Conservation (phyloP, 2,888 invertebrate species). For the Nymphalis polychloros region DNA sequence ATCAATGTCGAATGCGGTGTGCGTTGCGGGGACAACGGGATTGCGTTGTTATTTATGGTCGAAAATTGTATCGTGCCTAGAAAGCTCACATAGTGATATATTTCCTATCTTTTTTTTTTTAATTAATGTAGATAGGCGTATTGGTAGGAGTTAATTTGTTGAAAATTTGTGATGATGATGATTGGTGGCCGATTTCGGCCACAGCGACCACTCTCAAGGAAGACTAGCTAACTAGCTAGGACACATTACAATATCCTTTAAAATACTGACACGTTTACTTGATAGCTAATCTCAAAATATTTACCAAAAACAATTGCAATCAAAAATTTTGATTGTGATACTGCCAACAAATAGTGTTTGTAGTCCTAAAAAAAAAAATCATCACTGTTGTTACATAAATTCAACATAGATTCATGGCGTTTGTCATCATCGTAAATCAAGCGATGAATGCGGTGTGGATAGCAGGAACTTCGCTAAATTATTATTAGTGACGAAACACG, state of each 20-base stretch:
- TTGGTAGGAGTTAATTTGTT: too few relatives aligned
- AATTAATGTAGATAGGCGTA: neutral
- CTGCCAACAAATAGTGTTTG: too few relatives aligned
- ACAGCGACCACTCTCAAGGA: neutral
- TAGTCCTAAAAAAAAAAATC: neutral
- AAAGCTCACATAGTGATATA: neutral
- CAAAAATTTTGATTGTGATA: too few relatives aligned
- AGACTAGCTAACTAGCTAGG: neutral
- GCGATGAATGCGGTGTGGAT: neutral
- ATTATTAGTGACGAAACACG: neutral
- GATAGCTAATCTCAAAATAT: too few relatives aligned
- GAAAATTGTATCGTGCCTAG: neutral
- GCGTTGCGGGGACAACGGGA: conserved; percentile 23
- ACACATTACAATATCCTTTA: too few relatives aligned
- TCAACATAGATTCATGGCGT: neutral
- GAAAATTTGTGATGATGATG: neutral
- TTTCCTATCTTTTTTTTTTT: neutral
- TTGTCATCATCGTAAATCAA: neutral
- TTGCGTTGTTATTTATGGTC: conserved; percentile 17
- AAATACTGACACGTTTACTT: too few relatives aligned
- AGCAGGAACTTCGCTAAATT: neutral
- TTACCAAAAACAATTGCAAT: too few relatives aligned
- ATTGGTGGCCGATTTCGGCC: too few relatives aligned
- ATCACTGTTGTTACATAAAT: neutral
- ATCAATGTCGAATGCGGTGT: conserved; percentile 25